phyloP scores from a whole-genome alignment of 2,797 vertebrate species.

The Semotilus atromaculatus region DNA sequence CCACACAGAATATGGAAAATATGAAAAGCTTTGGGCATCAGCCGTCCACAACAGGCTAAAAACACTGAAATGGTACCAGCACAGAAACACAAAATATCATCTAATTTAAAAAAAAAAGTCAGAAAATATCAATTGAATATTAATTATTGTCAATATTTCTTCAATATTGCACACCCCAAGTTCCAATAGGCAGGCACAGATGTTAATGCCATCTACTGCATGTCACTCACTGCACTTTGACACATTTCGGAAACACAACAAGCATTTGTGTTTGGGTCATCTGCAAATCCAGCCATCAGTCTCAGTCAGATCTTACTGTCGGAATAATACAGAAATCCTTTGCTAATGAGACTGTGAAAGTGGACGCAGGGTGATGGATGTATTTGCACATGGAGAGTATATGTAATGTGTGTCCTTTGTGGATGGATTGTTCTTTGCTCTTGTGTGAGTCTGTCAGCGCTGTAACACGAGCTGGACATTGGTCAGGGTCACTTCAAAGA shows the following conservation, averaged over 20 bases:
- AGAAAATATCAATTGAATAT: neutral
- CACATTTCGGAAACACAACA: neutral
- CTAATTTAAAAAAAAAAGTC: neutral
- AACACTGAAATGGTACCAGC: neutral
- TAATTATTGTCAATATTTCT: neutral
- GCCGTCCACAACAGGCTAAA: neutral
- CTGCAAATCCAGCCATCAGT: neutral
- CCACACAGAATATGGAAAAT: neutral
- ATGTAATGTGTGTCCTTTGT: neutral
- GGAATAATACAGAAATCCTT: neutral
- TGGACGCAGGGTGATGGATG: neutral
- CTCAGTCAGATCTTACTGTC: too few species aligned
- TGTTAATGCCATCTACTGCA: neutral
- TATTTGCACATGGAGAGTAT: neutral
- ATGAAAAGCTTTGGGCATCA: neutral
- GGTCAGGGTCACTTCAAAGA: constrained; percentile 65
- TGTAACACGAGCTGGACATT: constrained; percentile 14
- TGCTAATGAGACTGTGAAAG: neutral
- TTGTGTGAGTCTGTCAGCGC: neutral
- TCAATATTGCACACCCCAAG: too few species aligned
- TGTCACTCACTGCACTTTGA: neutral
- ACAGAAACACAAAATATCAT: neutral
- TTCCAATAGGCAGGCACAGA: neutral
- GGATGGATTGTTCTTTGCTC: constrained; percentile 4
- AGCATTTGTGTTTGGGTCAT: neutral